Evolutionary conservation across 1,140 invertebrate species (phyloP).

Genomic region (Drosophila guanche): DNA sequence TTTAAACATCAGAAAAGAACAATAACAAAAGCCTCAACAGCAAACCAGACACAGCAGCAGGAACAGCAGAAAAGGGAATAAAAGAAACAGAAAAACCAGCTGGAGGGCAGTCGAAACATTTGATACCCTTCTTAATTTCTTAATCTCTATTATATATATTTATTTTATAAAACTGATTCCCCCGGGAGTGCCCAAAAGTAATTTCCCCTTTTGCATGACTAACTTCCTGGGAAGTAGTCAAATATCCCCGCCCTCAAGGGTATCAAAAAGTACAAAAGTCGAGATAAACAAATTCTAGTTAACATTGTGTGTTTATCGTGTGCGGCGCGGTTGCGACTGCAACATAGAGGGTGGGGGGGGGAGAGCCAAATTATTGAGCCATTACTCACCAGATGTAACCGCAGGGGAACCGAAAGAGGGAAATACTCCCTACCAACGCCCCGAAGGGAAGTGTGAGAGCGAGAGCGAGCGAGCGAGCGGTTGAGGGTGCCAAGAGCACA

Average conservation of each 20-base stretch:
- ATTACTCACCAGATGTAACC: slow-evolving; percentile 68
- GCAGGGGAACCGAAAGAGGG: slow-evolving; percentile 3
- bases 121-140: too few species aligned
- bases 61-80: neutral
- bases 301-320: slow-evolving; percentile 73
- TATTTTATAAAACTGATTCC: too few species aligned
- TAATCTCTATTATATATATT: too few species aligned
- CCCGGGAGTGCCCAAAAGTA: too few species aligned
- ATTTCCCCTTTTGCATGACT: too few species aligned
- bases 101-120: too few species aligned
- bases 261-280: slow-evolving; percentile 47
- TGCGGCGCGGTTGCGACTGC: slow-evolving; percentile 24
- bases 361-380: slow-evolving; percentile 75
- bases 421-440: neutral
- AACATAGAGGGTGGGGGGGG: slow-evolving; percentile 5
- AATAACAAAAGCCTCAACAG: slow-evolving; percentile 27
- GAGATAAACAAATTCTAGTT: slow-evolving; percentile 80
- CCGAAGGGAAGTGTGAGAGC: neutral
- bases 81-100: neutral
- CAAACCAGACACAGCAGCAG: slow-evolving; percentile 21
- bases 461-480: neutral
- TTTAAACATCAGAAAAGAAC: slow-evolving; percentile 67
- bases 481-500: slow-evolving; percentile 21
- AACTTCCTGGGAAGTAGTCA: too few species aligned
- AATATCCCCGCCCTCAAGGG: too few species aligned